Evolutionary conservation across 2,113 vertebrate species (phyloP), one percentile per base, ranked within the genome.

Genomic region (Entelurus aequoreus): DNA sequence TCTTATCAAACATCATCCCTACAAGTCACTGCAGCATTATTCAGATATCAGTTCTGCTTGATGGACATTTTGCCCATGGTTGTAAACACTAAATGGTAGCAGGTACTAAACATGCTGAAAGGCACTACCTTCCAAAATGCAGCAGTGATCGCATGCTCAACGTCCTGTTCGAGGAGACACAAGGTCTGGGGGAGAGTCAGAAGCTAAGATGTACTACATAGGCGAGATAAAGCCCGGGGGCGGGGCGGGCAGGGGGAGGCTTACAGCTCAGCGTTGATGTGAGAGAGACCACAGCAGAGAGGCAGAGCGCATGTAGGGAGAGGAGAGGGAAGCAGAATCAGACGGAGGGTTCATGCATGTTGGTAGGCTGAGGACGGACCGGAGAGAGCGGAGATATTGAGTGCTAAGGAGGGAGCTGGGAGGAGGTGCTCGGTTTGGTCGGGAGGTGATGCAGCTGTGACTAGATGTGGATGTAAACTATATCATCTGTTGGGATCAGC

Each of bases 381-480:
- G 35, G 8, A 36, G 47, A 50, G 14, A 16, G 59, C 8, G 6
- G 10, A 28, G 28, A 35, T 8, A 35, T 16, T 5, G 46, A 60
- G n/a, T 10, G 46, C 12, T 37, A n/a, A 48, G 21, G 58, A 35
- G 42, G 16, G 7, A 16, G 12, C 42, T n/a, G 36, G 38, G 69
- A 50, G 15, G 12, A n/a, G 58, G 53, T 15, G 69, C 38, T 52
- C 19, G 50, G 72, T 69, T 62, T 54, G 62, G 65, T 65, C 10
- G 50, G 49, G 55, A 54, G 47, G 37, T 59, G 63, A 35, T 12
- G 16, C 28, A 69, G 60, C 62, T 63, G 62, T 5, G 66, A 6
- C 44, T 63, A 63, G 65, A 70, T 85, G 86, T 88, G 81, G 84
- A 90, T 89, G 91, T 88, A 89, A 92, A 93, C 87, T 92, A 91